Evolutionary conservation across 2,888 invertebrate genomes (phyloP).

Genomic region (Antheraea yamamai): DNA sequence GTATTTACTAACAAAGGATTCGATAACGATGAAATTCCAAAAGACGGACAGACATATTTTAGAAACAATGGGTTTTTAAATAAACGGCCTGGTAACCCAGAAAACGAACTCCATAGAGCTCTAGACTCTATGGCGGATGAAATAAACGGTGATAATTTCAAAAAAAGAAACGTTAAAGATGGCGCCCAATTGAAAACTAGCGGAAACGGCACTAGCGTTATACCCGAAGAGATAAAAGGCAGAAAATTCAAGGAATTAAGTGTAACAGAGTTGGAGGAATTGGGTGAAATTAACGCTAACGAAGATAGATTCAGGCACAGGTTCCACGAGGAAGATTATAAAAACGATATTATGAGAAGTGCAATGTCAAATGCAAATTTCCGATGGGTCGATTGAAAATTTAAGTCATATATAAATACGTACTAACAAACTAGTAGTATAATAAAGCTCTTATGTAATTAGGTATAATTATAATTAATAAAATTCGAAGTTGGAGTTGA

Average conservation of each 20-base stretch:
- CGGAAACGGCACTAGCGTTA: not conserved
- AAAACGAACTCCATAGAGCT: conserved; percentile 60
- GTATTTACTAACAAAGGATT: conserved; percentile 59
- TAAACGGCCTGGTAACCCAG: conserved; percentile 59
- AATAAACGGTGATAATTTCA: conserved; percentile 46
- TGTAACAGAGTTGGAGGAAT: conserved; percentile 56
- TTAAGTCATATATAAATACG: not conserved
- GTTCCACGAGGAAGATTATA: conserved; percentile 62
- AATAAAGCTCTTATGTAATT: no score
- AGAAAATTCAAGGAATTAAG: conserved; percentile 63
- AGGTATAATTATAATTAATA: no score
- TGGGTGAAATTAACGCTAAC: conserved; percentile 60
- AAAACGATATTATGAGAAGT: conserved; percentile 50
- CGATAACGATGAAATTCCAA: conserved; percentile 37
- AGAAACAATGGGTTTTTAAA: conserved; percentile 62
- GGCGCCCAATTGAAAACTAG: conserved; percentile 17
- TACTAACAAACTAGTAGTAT: not conserved
- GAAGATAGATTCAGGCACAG: conserved; percentile 67
- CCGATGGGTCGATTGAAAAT: conserved; percentile 59
- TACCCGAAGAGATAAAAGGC: conserved; percentile 55
- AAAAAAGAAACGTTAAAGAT: conserved; percentile 23
- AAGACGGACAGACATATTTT: conserved; percentile 33
- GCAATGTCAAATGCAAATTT: conserved; percentile 41
- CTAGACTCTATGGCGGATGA: conserved; percentile 65
- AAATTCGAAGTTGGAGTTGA: no score